These are phyloP conservation scores for Phaonia tiefii DNA, from an alignment of 2,888 invertebrate species.

Conservation along the genomic window DNA sequence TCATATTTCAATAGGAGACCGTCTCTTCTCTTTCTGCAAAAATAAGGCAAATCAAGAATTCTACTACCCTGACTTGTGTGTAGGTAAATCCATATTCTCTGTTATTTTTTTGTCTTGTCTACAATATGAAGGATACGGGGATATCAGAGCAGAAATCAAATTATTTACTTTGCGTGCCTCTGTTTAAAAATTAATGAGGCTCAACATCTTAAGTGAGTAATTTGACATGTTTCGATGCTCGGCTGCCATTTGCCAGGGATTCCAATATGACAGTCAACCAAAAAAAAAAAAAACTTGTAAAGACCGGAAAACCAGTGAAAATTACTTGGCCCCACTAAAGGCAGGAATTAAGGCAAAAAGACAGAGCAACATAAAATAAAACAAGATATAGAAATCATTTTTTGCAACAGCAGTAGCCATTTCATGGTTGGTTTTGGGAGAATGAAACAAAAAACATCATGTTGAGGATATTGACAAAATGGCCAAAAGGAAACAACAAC, in stretches of 20 bases:
- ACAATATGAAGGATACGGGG: background rate
- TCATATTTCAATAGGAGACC: slow-evolving; percentile 61
- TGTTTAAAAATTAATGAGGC: slow-evolving; percentile 66
- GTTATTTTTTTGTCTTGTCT: background rate
- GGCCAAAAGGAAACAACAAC: slow-evolving; percentile 19
- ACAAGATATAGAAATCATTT: slow-evolving; percentile 37
- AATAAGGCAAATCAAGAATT: slow-evolving; percentile 35
- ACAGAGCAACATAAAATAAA: background rate
- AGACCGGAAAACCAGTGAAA: slow-evolving; percentile 30
- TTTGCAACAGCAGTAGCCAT: slow-evolving; percentile 26
- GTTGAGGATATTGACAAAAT: slow-evolving; percentile 41
- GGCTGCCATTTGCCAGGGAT: background rate
- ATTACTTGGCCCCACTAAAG: background rate
- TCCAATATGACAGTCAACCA: background rate
- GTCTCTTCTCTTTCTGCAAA: background rate
- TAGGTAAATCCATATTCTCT: background rate
- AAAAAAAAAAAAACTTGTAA: slow-evolving; percentile 22
- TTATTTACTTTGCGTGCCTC: slow-evolving; percentile 48
- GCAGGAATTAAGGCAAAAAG: background rate
- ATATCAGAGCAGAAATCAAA: slow-evolving; percentile 41
- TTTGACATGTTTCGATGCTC: slow-evolving; percentile 54
- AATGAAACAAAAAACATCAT: slow-evolving; percentile 5
- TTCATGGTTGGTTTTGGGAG: too few species aligned
- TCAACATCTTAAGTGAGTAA: slow-evolving; percentile 61
- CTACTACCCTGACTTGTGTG: slow-evolving; percentile 13